Percentiles rank a stretch among this genome's conserved stretches.
These are phyloP conservation scores for Gobio gobio DNA, from an alignment of 2,113 vertebrate genomes.

Conservation along the genomic window DNA sequence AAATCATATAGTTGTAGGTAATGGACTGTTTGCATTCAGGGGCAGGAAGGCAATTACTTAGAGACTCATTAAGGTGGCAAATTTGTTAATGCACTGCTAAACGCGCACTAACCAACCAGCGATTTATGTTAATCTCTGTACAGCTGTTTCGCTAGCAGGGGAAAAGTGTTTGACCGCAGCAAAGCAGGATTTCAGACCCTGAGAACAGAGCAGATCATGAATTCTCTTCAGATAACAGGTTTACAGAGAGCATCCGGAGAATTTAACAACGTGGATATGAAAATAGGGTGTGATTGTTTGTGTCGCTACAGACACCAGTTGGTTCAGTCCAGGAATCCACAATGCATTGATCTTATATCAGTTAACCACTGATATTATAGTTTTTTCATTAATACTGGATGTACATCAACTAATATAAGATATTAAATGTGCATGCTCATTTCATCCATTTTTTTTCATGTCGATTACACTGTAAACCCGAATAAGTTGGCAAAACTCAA, in stretches of 20 bases:
- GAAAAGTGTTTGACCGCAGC: slow-evolving; percentile 60
- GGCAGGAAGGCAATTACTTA: slow-evolving; percentile 70
- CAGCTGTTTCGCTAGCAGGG: slow-evolving; percentile 63
- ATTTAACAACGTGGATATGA: slow-evolving; percentile 22
- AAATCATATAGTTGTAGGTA: slow-evolving; percentile 68
- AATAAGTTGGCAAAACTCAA: too few species aligned
- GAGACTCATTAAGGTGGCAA: slow-evolving; percentile 68
- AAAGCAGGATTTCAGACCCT: slow-evolving; percentile 47
- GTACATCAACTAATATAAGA: too few species aligned
- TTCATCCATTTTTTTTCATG: too few species aligned
- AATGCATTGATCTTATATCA: neutral
- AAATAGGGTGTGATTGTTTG: slow-evolving; percentile 29
- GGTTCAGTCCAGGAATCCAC: neutral
- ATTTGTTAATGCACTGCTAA: slow-evolving; percentile 70
- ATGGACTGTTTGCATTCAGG: slow-evolving; percentile 68
- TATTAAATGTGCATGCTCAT: too few species aligned
- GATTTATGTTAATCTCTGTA: slow-evolving; percentile 69
- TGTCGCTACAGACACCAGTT: neutral
- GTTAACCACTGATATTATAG: neutral
- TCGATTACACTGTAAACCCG: too few species aligned
- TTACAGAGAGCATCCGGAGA: slow-evolving; percentile 49
- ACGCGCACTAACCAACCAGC: slow-evolving; percentile 67
- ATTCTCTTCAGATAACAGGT: slow-evolving; percentile 60
- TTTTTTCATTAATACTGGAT: too few species aligned
- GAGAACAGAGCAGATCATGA: slow-evolving; percentile 50